phyloP scores from a whole-genome alignment of 2,797 vertebrate species.

The Pseudomugil tenellus region DNA sequence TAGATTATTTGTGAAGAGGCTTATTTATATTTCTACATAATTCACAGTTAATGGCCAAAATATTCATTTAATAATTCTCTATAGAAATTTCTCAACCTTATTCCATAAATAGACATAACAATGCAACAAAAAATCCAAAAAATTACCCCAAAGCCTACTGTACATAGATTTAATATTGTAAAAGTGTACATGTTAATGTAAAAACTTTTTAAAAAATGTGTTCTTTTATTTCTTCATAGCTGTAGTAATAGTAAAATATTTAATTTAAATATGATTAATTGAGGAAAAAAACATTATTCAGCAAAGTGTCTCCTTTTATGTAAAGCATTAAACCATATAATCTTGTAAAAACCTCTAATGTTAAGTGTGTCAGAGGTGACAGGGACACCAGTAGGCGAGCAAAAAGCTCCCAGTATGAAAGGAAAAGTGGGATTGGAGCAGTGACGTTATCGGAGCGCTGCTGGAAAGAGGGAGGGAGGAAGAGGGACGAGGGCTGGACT shows the following conservation, averaged over 20 bases:
- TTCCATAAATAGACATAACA: not conserved
- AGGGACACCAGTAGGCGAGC: conserved; percentile 42
- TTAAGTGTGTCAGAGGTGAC: conserved; percentile 15
- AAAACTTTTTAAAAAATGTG: no score
- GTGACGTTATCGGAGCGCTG: conserved; percentile 77
- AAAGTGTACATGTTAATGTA: no score
- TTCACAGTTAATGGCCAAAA: no score
- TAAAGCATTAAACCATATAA: not conserved
- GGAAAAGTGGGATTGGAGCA: conserved; percentile 79
- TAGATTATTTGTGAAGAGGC: not conserved
- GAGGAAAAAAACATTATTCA: not conserved
- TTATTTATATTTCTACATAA: not conserved
- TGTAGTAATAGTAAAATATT: not conserved
- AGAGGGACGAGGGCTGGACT: conserved; percentile 79
- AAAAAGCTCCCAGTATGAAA: conserved; percentile 66
- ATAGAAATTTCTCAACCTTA: no score
- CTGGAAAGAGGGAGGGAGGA: conserved; percentile 63
- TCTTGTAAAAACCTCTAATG: conserved; percentile 2
- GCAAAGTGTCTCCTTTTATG: not conserved
- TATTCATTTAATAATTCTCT: not conserved
- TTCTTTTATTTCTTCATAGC: not conserved
- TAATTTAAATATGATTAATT: not conserved
- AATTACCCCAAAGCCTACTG: not conserved
- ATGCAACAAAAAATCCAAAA: not conserved
- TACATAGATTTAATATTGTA: no score